Evolutionary conservation across 2,113 vertebrate species (phyloP).

Genomic region (Pelobates fuscus): DNA sequence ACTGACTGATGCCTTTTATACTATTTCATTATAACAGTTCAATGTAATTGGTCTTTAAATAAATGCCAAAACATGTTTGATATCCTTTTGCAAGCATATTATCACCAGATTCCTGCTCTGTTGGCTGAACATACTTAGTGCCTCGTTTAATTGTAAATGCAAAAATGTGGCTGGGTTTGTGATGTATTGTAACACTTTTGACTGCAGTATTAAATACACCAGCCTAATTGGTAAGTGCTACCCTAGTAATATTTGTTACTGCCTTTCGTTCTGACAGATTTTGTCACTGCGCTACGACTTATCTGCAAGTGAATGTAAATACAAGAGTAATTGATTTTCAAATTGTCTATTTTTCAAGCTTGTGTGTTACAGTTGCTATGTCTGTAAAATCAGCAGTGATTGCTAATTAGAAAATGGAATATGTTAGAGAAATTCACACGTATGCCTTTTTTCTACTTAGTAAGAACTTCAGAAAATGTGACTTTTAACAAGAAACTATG

Average conservation of each 20-base stretch:
- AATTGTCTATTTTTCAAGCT: constrained; percentile 57
- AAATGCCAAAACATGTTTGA: too few species aligned
- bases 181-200: neutral
- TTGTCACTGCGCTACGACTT: neutral
- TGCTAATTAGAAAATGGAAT: constrained; percentile 73
- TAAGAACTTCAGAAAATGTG: constrained; percentile 54
- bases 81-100: too few species aligned
- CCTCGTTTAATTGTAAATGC: neutral
- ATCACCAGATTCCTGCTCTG: neutral
- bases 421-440: constrained; percentile 61
- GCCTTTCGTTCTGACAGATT: constrained; percentile 5
- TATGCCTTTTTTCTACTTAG: constrained; percentile 51
- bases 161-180: neutral
- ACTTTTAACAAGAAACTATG: constrained; percentile 54
- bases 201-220: neutral
- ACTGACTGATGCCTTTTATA: neutral
- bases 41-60: too few species aligned
- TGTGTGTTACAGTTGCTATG: constrained; percentile 59
- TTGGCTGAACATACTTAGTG: neutral
- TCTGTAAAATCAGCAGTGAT: constrained; percentile 69
- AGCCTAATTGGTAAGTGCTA: constrained; percentile 1
- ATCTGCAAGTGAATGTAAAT: constrained; percentile 63
- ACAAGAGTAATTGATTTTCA: constrained; percentile 67
- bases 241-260: neutral
- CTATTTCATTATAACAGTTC: neutral